These are phyloP conservation scores for Chaenogobius annularis DNA, from an alignment of 2,113 vertebrate species.

Conservation along the genomic window DNA sequence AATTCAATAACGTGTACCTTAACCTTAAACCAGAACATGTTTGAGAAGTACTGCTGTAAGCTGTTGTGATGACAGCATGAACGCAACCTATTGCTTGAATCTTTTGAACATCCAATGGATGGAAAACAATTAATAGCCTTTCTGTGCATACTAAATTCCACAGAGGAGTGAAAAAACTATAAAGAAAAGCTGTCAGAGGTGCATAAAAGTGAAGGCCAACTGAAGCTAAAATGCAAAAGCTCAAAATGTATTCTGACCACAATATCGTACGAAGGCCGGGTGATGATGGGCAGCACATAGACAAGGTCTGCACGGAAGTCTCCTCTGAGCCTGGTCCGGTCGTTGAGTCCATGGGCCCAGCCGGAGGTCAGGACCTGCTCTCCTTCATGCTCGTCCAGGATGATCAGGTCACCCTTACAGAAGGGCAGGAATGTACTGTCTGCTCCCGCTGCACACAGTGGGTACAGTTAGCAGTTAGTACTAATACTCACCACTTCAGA, in stretches of 20 bases:
- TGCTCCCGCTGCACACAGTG: conserved; percentile 75
- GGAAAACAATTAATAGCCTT: not conserved
- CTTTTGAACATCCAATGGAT: not conserved
- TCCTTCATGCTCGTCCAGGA: conserved; percentile 91
- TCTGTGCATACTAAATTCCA: too few relatives aligned
- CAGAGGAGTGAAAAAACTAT: too few relatives aligned
- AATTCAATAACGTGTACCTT: too few relatives aligned
- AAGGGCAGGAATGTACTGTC: conserved; percentile 92
- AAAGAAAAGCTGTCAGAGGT: too few relatives aligned
- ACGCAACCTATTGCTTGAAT: too few relatives aligned
- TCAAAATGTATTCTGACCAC: conserved; percentile 89
- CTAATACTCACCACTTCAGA: not conserved
- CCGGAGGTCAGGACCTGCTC: conserved; percentile 93
- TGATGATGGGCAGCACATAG: conserved; percentile 91
- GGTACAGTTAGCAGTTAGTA: fast-evolving
- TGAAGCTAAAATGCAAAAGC: too few relatives aligned
- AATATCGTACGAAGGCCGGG: conserved; percentile 85
- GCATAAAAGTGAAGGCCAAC: too few relatives aligned
- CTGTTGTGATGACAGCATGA: too few relatives aligned
- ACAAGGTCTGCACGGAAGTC: conserved; percentile 94
- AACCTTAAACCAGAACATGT: too few relatives aligned
- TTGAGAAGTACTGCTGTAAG: too few relatives aligned
- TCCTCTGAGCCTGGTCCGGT: conserved; percentile 88
- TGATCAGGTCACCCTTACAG: conserved; percentile 91
- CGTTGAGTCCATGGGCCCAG: conserved; percentile 92